Percentiles rank a stretch among this genome's conserved stretches.
Evolutionary conservation across 2,797 vertebrate genomes (phyloP).

Genomic region (Neopelma chrysocephalum): DNA sequence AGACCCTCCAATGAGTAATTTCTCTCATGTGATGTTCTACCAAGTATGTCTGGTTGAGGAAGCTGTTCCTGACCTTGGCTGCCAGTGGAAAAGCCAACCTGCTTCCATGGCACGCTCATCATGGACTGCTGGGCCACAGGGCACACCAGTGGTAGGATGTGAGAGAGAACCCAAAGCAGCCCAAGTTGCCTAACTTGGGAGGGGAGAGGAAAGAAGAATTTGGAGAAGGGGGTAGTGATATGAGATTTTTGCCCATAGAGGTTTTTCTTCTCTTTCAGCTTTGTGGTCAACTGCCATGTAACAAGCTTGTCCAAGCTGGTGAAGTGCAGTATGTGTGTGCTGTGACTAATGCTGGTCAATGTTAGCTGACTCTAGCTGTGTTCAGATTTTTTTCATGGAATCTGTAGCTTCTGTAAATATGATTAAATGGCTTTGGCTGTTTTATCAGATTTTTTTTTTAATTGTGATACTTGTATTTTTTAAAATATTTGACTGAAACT

Average conservation of each 20-base stretch:
- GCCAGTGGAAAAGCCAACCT: background rate
- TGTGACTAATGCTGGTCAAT: background rate
- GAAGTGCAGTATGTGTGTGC: background rate
- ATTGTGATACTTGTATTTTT: background rate
- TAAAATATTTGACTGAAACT: background rate
- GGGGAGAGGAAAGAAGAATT: background rate
- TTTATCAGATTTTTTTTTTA: background rate
- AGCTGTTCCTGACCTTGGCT: background rate
- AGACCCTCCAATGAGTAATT: background rate
- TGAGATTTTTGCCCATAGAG: rapidly evolving
- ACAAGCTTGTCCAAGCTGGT: rapidly evolving
- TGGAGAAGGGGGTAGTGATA: too few species aligned
- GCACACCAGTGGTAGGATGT: background rate
- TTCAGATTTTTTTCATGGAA: background rate
- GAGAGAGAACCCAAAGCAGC: background rate
- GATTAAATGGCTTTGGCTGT: background rate
- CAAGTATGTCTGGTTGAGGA: background rate
- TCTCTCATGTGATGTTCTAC: background rate
- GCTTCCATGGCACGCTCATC: background rate
- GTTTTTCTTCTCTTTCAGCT: background rate
- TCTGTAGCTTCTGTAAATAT: background rate
- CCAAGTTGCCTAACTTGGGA: background rate
- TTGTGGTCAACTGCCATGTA: background rate
- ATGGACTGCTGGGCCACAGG: background rate
- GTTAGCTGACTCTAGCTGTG: background rate